Base-by-base conservation (phyloP, 35 echinoderm and acorn worm genomes). In the Diadema setosum region DNA sequence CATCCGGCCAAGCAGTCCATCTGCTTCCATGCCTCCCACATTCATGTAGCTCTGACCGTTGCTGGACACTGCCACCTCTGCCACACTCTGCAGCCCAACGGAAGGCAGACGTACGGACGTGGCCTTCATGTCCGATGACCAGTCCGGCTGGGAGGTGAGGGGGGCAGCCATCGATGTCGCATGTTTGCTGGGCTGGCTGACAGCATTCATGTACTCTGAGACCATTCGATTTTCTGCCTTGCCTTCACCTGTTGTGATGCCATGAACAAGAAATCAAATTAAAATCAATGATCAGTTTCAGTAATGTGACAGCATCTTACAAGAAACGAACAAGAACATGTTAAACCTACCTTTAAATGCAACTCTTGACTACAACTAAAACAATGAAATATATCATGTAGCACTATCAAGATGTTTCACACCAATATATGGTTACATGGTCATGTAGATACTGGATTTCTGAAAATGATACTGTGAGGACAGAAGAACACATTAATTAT, bases 121-220 rank as follows among this genome's bases (percentile, higher is more conserved):
- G 0, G 73, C 34, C n/a, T 34, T 21, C 73, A 78, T 42, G 73
- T 78, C 73, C 20, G 73, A 41, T 78, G 73, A 78, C 73, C 73
- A 78, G 73, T 78, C 73, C 25, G 73, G 73, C 37, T 78, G 73
- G 73, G 73, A 78, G 33, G 73, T 78, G 35, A 78, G 37, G 35
- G 73, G 40, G 9, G 48, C 9, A 11, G 48, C 9, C 48, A 52
- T 52, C 9, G 48, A 52, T 52, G 48, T 11, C 24, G 73, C 24
- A 44, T 39, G 73, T 42, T 78, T 78, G 37, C 34, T 35, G 21
- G 39, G 73, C 73, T 78, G 73, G 25, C 35, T 41, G 12, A 43
- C 29, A 44, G 73, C 73, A 78, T 44, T 39, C 67, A 25, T 78
- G 73, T 41, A 41, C 40, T 78, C 73, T 15, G 73, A 78, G 35